Conservation (phyloP, 2,113 vertebrate species). For the Notothenia rossii region DNA sequence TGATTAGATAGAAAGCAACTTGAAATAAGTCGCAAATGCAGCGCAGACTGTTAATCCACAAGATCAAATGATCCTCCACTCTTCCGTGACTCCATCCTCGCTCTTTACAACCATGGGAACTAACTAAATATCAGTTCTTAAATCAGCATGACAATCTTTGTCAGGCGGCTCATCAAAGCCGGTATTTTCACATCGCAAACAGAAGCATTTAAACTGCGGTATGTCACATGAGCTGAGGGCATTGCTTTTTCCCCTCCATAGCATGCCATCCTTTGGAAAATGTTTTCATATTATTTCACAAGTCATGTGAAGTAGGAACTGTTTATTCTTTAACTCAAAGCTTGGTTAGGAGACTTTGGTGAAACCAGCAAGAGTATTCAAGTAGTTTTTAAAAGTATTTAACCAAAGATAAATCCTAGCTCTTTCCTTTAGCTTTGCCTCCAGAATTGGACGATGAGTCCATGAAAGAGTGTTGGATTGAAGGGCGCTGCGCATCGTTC, state of each 20-base stretch:
- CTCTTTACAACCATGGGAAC: constrained; percentile 52
- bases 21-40: constrained; percentile 24
- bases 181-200: constrained; percentile 34
- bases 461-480: too few species aligned
- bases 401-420: too few species aligned
- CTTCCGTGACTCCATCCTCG: constrained; percentile 15
- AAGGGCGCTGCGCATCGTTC: too few species aligned
- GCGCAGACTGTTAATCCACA: constrained; percentile 12
- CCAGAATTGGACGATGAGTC: too few species aligned
- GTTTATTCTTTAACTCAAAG: not conserved
- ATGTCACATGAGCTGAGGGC: constrained; percentile 61
- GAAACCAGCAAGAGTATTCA: too few species aligned
- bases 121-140: constrained; percentile 34
- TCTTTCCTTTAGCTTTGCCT: too few species aligned
- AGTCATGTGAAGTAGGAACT: not conserved
- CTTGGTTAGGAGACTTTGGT: not conserved
- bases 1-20: not conserved
- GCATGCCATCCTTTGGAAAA: constrained; percentile 1
- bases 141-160: constrained; percentile 64
- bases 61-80: constrained; percentile 40
- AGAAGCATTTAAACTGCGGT: constrained; percentile 37
- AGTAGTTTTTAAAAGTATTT: too few species aligned
- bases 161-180: constrained; percentile 62
- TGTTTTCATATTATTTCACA: not conserved
- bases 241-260: constrained; percentile 13